Percentiles rank a stretch among this genome's conserved stretches.
These are phyloP conservation scores for Marasmarcha lunaedactyla DNA, from an alignment of 2,888 invertebrate genomes.

Conservation along the genomic window DNA sequence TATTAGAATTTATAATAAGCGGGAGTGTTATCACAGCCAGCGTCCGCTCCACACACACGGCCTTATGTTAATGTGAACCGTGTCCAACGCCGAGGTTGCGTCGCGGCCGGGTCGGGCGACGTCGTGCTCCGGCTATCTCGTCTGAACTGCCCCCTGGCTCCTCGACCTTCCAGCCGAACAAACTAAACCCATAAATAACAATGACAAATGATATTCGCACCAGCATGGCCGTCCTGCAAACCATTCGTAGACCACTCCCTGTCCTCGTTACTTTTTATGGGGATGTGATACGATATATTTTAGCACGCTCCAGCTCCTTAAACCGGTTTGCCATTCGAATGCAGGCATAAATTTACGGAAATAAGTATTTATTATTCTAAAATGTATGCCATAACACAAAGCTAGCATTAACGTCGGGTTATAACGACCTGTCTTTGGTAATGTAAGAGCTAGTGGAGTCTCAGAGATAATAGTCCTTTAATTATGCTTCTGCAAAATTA, in stretches of 20 bases:
- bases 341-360: conserved; percentile 3
- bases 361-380: conserved; percentile 1
- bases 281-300: conserved; percentile 26
- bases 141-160: conserved; percentile 20
- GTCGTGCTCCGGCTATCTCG: conserved; percentile 51
- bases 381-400: conserved; percentile 11
- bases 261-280: conserved; percentile 35
- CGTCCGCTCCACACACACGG: conserved; percentile 34
- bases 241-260: conserved; percentile 24
- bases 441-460: conserved; percentile 33
- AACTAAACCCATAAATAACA: conserved; percentile 36
- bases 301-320: conserved; percentile 21
- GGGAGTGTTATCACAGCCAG: conserved; percentile 22
- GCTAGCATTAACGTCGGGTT: conserved; percentile 28
- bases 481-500: conserved; percentile 48
- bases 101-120: conserved; percentile 35
- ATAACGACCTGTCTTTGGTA: conserved; percentile 33
- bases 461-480: conserved; percentile 47
- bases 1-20: conserved; percentile 46
- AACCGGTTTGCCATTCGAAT: conserved; percentile 6
- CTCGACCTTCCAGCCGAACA: neutral
- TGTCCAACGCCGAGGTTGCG: conserved; percentile 39
- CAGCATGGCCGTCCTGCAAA: conserved; percentile 21
- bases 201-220: conserved; percentile 43
- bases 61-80: conserved; percentile 35